A percentile compares a stretch with the other conserved stretches of the same genome.
Evolutionary conservation across 2,797 vertebrate genomes (phyloP).

Genomic region (Brachyalestes nurse): DNA sequence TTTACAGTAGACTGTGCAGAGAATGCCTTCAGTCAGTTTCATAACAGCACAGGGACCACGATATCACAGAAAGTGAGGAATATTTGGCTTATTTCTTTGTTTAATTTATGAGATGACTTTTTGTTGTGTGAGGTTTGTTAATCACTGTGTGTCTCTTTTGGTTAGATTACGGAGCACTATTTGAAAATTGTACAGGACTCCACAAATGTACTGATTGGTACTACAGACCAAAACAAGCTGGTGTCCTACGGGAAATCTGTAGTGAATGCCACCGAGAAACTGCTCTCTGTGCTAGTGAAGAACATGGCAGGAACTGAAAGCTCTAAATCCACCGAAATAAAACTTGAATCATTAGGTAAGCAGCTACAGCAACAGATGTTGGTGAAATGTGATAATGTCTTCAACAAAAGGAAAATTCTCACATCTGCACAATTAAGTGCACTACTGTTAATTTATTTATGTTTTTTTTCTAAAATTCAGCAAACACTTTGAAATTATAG

Average conservation of each 20-base stretch:
- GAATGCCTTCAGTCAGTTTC: background rate
- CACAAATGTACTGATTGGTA: background rate
- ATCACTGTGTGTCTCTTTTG: background rate
- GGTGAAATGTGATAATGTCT: too few species aligned
- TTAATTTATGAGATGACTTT: too few species aligned
- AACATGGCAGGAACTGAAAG: background rate
- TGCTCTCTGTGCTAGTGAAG: background rate
- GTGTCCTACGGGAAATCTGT: slow-evolving; percentile 1
- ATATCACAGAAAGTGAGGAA: background rate
- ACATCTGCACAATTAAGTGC: too few species aligned
- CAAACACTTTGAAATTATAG: too few species aligned
- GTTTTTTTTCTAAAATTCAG: too few species aligned
- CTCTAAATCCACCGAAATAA: too few species aligned
- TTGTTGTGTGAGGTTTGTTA: too few species aligned
- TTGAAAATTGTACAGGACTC: slow-evolving; percentile 50
- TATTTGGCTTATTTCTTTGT: background rate
- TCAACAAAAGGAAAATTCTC: too few species aligned
- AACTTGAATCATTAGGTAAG: too few species aligned
- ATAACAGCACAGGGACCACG: background rate
- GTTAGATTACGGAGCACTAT: background rate
- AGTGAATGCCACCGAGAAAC: background rate
- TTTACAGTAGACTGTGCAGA: background rate
- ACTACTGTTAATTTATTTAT: too few species aligned
- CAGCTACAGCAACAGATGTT: too few species aligned
- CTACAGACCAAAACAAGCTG: background rate